A percentile compares a stretch with the other conserved stretches of the same genome.
phyloP scores from a whole-genome alignment of 2,888 invertebrate species.

The Eueremaeus valkanovi region DNA sequence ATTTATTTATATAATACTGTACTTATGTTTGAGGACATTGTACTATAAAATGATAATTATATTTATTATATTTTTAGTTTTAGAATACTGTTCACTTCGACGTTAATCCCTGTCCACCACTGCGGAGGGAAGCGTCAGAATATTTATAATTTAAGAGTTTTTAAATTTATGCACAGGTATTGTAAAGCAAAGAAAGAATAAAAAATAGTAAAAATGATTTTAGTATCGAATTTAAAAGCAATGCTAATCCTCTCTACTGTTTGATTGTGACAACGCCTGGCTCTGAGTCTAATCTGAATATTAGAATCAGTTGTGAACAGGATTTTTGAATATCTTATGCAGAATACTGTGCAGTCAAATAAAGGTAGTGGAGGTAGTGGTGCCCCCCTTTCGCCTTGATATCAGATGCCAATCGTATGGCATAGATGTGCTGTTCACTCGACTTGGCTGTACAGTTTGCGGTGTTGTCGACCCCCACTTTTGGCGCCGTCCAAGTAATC shows the following conservation, averaged over 20 bases:
- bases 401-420: background rate
- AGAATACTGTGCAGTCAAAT: background rate
- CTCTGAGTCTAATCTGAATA: slow-evolving; percentile 8
- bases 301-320: slow-evolving; percentile 3
- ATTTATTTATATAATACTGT: background rate
- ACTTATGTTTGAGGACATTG: background rate
- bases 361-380: background rate
- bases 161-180: no score
- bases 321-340: background rate
- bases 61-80: background rate
- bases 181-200: no score
- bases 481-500: slow-evolving; percentile 39
- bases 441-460: background rate
- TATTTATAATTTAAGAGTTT: background rate
- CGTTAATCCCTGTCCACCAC: slow-evolving; percentile 10
- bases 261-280: slow-evolving; percentile 23
- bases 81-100: background rate
- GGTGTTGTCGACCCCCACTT: slow-evolving; percentile 25
- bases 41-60: background rate
- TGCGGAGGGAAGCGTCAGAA: no score
- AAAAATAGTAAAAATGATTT: no score
- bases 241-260: background rate
- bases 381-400: background rate
- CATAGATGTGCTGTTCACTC: background rate
- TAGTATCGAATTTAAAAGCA: background rate